Conservation (phyloP, 1,140 invertebrate genomes). For the Drosophila murphyi region DNA sequence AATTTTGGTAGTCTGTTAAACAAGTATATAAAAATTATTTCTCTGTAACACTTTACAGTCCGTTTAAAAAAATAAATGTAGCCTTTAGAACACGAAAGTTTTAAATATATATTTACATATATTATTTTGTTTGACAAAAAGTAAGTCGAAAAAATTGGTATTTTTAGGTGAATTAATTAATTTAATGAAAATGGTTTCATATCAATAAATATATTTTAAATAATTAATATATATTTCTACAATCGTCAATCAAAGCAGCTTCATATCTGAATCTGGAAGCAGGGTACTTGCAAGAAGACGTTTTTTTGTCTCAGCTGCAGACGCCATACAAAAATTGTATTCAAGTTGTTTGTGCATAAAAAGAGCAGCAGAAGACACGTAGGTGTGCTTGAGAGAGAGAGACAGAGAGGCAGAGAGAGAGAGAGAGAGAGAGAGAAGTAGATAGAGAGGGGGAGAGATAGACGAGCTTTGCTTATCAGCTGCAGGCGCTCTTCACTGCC, state of each 20-base stretch:
- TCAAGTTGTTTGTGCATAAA: neutral
- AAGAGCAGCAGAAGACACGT: slow-evolving; percentile 5
- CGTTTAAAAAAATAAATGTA: neutral
- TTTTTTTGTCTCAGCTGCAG: neutral
- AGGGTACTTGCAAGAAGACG: neutral
- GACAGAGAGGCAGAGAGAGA: neutral
- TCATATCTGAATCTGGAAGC: too few relatives aligned
- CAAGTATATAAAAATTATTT: neutral
- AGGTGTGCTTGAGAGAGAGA: neutral
- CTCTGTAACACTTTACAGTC: neutral
- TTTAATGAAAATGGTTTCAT: too few relatives aligned
- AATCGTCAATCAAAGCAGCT: too few relatives aligned
- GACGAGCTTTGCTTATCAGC: slow-evolving; percentile 31
- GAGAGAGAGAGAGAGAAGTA: neutral
- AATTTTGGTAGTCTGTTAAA: slow-evolving; percentile 9
- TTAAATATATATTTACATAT: too few relatives aligned
- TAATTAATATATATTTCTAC: too few relatives aligned
- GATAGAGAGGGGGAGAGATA: slow-evolving; percentile 7
- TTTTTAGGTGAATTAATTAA: too few relatives aligned
- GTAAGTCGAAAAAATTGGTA: too few relatives aligned
- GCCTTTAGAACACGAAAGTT: neutral
- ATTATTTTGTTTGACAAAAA: too few relatives aligned
- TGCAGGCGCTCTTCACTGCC: slow-evolving; percentile 18
- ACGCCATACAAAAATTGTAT: neutral
- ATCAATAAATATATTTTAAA: too few relatives aligned